These are phyloP conservation scores for Caenorhabditis imperialis DNA, from an alignment of 2,888 invertebrate genomes.

Conservation along the genomic window DNA sequence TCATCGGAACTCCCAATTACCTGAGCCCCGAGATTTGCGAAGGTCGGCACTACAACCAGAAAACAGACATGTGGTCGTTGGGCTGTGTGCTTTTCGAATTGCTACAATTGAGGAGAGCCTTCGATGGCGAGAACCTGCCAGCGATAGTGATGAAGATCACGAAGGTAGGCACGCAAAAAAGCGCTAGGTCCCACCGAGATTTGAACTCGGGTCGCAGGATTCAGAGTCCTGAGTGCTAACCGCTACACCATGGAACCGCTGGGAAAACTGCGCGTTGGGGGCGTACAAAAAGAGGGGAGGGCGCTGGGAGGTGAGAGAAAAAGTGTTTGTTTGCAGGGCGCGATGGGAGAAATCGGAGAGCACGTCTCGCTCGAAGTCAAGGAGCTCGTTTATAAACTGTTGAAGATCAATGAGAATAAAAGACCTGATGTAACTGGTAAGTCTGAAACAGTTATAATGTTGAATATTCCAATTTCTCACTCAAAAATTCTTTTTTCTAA, in stretches of 20 bases:
- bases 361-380: slow-evolving; percentile 40
- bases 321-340: slow-evolving; percentile 23
- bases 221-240: slow-evolving; percentile 70
- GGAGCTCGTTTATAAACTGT: slow-evolving; percentile 37
- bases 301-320: background rate
- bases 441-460: too few species aligned
- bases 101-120: slow-evolving; percentile 59
- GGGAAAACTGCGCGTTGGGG: background rate
- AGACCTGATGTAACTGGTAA: slow-evolving; percentile 59
- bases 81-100: slow-evolving; percentile 88
- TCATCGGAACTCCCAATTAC: slow-evolving; percentile 88
- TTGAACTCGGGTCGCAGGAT: slow-evolving; percentile 70
- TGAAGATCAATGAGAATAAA: slow-evolving; percentile 48
- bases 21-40: slow-evolving; percentile 89
- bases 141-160: slow-evolving; percentile 70
- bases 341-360: slow-evolving; percentile 24
- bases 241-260: slow-evolving; percentile 67
- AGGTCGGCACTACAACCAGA: slow-evolving; percentile 82
- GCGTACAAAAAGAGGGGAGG: slow-evolving; percentile 11
- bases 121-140: slow-evolving; percentile 66
- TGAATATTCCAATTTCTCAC: too few species aligned
- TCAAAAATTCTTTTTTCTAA: too few species aligned
- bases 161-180: slow-evolving; percentile 41
- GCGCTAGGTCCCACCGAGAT: slow-evolving; percentile 68
- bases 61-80: slow-evolving; percentile 90